Percentiles rank a stretch among this genome's conserved stretches.
Conservation (phyloP, 2,888 invertebrate species). For the Pseudococcus jackbeardsleyi region DNA sequence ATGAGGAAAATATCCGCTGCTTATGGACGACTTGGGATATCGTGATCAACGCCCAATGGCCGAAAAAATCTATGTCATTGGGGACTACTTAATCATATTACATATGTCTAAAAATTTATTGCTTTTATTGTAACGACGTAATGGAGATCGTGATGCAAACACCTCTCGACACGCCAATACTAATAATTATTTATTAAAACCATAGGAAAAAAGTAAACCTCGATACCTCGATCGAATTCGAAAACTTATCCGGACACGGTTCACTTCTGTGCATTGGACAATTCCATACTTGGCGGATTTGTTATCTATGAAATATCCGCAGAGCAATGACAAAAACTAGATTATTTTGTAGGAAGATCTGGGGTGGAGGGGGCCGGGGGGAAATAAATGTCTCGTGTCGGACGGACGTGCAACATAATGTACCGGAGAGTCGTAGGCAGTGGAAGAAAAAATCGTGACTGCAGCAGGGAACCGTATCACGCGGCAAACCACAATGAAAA, state of each 20-base stretch:
- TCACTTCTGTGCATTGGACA: background rate
- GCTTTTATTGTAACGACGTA: background rate
- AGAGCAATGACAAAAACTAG: conserved; percentile 45
- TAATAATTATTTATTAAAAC: background rate
- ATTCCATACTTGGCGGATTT: conserved; percentile 27
- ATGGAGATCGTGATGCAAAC: background rate
- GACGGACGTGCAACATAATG: conserved; percentile 9
- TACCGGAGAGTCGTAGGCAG: background rate
- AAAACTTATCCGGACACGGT: background rate
- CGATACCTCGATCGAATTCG: background rate
- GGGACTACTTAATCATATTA: background rate
- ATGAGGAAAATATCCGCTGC: background rate
- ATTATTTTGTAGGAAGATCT: background rate
- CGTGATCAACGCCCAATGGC: background rate
- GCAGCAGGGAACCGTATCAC: conserved; percentile 28
- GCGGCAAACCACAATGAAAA: conserved; percentile 38
- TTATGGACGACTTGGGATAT: background rate
- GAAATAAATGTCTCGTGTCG: background rate
- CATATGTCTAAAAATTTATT: background rate
- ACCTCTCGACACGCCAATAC: background rate
- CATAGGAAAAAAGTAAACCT: background rate
- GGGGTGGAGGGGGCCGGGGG: background rate
- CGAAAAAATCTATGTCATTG: conserved; percentile 19
- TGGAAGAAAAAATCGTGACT: conserved; percentile 42
- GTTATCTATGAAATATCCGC: background rate